Evolutionary conservation across 2,797 vertebrate genomes (phyloP).

Genomic region (Odontamblyopus lacepedii): DNA sequence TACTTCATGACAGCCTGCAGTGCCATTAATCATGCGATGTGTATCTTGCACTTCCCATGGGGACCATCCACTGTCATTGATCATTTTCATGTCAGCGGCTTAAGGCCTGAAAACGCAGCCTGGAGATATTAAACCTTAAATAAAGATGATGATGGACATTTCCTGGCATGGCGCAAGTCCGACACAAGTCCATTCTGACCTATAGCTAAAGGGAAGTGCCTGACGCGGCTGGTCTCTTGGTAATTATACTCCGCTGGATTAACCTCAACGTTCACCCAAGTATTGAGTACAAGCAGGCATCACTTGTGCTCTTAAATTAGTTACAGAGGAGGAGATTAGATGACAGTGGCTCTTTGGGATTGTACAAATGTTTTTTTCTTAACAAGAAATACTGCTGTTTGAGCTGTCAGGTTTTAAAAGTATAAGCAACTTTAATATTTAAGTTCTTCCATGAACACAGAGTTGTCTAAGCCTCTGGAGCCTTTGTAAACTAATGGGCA

Average conservation of each 20-base stretch:
- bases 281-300: constrained; percentile 61
- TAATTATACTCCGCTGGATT: constrained; percentile 60
- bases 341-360: constrained; percentile 41
- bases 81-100: constrained; percentile 69
- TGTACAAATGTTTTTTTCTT: background rate
- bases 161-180: constrained; percentile 35
- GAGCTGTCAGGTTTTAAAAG: background rate
- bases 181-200: constrained; percentile 24
- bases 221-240: constrained; percentile 54
- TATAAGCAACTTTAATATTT: background rate
- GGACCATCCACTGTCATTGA: constrained; percentile 74
- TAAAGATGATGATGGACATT: constrained; percentile 57
- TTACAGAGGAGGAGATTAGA: constrained; percentile 65
- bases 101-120: constrained; percentile 37
- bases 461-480: background rate
- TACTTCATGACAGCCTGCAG: constrained; percentile 73
- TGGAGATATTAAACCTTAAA: constrained; percentile 66
- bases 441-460: background rate
- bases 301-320: constrained; percentile 59
- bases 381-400: background rate
- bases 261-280: constrained; percentile 65
- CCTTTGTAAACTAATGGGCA: background rate
- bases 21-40: constrained; percentile 75
- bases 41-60: constrained; percentile 67
- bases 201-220: constrained; percentile 27